Base-by-base conservation (phyloP, 2,113 vertebrate genomes). In the Arenaria interpres region DNA sequence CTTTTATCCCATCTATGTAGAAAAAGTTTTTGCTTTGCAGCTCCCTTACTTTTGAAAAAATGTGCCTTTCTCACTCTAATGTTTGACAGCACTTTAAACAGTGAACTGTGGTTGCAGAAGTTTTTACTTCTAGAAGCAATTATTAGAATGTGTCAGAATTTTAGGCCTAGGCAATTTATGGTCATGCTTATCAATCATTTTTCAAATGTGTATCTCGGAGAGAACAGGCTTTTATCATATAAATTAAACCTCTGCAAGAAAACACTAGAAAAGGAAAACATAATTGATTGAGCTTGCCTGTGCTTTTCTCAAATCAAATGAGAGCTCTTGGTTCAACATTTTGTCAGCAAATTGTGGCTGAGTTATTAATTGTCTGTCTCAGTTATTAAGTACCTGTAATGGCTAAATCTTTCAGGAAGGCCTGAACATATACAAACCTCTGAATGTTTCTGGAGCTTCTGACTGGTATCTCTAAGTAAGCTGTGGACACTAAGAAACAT, bases 301-400 rank as follows among this genome's bases (percentile, higher is more conserved):
- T 48, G 45, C 80, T 76, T 92, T 89, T 73, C 90, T 91, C 51
- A 85, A 87, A 71, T 46, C 39, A 74, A 83, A 94, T 78, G 57
- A 89, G 46, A 85, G 73, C 14, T 68, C 64, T 93, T 63, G 50
- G 56, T 81, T 95, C 78, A 91, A 85, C 45, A 53, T 85, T 80
- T 97, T 96, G 66, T 96, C 90, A 96, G 89, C 83, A 96, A 91
- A 76, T 94, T 95, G 71, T 56, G 59, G 46, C 56, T 33, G 57
- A 93, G 85, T 95, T 97, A 94, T 94, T 97, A 94, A 96, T 95
- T 91, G 73, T 79, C 85, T 88, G 39, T 91, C 92, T 93, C 64
- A 71, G 85, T 91, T 96, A 80, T 90, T 96, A 90, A 96, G 89
- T 94, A 96, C 88, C 95, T 93, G 68, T 89, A 96, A 96, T 87